Evolutionary conservation across 2,113 vertebrate species (phyloP).

Genomic region (Dolichallabes microphthalmus): DNA sequence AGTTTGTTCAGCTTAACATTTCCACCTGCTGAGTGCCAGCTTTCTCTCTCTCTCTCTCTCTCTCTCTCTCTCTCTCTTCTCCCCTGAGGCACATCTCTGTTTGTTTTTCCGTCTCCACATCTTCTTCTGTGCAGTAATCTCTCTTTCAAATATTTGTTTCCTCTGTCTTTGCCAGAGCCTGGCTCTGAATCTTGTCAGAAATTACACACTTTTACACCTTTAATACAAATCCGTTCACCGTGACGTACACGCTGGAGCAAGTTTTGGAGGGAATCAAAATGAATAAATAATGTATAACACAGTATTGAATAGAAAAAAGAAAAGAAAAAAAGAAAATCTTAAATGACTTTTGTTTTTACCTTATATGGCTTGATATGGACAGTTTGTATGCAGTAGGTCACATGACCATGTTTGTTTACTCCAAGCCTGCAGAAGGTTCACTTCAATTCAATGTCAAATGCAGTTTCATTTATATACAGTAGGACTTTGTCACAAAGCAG

Average conservation of each 20-base stretch:
- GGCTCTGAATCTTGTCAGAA: conserved; percentile 60
- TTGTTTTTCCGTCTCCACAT: conserved; percentile 69
- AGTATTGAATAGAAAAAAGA: background rate
- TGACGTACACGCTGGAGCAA: background rate
- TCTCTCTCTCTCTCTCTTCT: conserved; percentile 48
- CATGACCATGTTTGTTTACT: background rate
- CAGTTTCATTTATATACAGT: no score
- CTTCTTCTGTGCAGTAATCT: conserved; percentile 69
- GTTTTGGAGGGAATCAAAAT: background rate
- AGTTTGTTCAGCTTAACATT: no score
- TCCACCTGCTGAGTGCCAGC: no score
- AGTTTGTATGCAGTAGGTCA: background rate
- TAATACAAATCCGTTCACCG: conserved; percentile 59
- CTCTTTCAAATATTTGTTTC: conserved; percentile 77
- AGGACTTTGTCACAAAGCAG: no score
- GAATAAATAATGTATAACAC: background rate
- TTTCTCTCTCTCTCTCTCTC: conserved; percentile 9
- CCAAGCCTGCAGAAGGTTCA: background rate
- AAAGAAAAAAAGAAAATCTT: background rate
- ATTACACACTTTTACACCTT: conserved; percentile 66
- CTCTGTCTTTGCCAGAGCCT: conserved; percentile 57
- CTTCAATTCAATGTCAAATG: no score
- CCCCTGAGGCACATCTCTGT: conserved; percentile 70
- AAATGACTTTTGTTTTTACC: background rate
- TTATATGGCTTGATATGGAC: background rate